Percentiles rank a stretch among this genome's conserved stretches.
These are phyloP conservation scores for Drosophila quadrilineata DNA, from an alignment of 1,140 invertebrate species.

Conservation along the genomic window DNA sequence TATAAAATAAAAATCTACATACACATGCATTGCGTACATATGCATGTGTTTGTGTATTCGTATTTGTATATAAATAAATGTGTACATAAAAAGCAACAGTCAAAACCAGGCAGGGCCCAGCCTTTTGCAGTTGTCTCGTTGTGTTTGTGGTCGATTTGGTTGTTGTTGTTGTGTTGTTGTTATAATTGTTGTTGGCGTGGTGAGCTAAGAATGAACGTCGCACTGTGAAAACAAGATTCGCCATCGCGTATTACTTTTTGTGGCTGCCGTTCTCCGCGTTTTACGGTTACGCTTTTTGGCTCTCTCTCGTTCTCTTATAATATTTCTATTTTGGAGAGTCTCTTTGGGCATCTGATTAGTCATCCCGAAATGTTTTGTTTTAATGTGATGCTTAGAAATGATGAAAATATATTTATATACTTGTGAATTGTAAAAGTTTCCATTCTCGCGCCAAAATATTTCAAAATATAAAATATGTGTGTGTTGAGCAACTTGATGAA, in stretches of 20 bases:
- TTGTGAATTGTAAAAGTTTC: slow-evolving; percentile 1
- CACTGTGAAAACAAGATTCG: slow-evolving; percentile 47
- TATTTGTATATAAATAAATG: neutral
- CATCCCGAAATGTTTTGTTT: slow-evolving; percentile 27
- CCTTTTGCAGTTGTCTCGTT: slow-evolving; percentile 6
- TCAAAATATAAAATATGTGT: slow-evolving; percentile 17
- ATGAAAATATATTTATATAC: too few species aligned
- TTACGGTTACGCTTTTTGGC: slow-evolving; percentile 13
- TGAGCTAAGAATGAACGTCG: slow-evolving; percentile 57
- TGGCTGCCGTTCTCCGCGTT: slow-evolving; percentile 6
- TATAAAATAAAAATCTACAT: slow-evolving; percentile 51
- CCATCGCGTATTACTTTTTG: slow-evolving; percentile 34
- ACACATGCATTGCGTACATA: slow-evolving; percentile 16
- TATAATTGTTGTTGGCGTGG: slow-evolving; percentile 21
- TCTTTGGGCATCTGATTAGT: slow-evolving; percentile 50
- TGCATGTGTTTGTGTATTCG: slow-evolving; percentile 10
- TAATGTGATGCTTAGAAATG: too few species aligned
- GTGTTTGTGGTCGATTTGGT: neutral
- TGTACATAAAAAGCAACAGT: slow-evolving; percentile 38
- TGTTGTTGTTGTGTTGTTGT: slow-evolving; percentile 5
- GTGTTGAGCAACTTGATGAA: slow-evolving; percentile 41
- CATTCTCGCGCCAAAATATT: slow-evolving; percentile 18
- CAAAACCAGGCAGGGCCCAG: slow-evolving; percentile 17
- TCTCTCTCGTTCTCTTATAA: slow-evolving; percentile 9
- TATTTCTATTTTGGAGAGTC: slow-evolving; percentile 17